A percentile compares a stretch with the other conserved stretches of the same genome.
Conservation (phyloP, 2,797 vertebrate genomes). For the Heliangelus exortis region DNA sequence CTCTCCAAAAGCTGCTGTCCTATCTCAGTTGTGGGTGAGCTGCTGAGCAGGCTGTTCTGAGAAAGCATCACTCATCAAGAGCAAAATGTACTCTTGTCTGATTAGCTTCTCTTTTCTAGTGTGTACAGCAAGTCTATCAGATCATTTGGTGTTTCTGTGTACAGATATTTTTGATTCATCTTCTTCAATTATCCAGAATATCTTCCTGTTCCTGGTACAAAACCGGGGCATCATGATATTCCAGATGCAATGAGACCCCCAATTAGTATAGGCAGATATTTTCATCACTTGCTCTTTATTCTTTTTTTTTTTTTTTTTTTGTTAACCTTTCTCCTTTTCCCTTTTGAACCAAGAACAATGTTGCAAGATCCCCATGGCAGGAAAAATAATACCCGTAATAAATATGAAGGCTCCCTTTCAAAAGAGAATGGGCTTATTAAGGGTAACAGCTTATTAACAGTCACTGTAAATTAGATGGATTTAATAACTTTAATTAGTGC, state of each 20-base stretch:
- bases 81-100: background rate
- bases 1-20: background rate
- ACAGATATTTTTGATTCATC: background rate
- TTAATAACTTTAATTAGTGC: conserved; percentile 65
- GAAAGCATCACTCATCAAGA: background rate
- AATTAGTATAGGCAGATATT: background rate
- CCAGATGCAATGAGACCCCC: background rate
- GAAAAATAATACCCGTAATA: conserved; percentile 33
- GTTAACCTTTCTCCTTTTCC: conserved; percentile 1
- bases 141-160: background rate
- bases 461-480: conserved; percentile 32
- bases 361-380: conserved; percentile 1
- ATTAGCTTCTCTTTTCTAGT: background rate
- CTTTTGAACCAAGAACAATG: conserved; percentile 26
- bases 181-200: background rate
- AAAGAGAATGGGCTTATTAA: conserved; percentile 39
- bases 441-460: conserved; percentile 60
- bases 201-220: background rate
- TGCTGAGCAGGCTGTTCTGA: background rate
- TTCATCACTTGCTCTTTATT: background rate
- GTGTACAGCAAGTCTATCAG: accelerated
- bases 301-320: background rate
- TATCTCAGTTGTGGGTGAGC: background rate
- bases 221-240: background rate
- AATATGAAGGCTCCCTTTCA: conserved; percentile 27